Conservation (phyloP, 2,888 invertebrate genomes). For the Matsumyia berberina region DNA sequence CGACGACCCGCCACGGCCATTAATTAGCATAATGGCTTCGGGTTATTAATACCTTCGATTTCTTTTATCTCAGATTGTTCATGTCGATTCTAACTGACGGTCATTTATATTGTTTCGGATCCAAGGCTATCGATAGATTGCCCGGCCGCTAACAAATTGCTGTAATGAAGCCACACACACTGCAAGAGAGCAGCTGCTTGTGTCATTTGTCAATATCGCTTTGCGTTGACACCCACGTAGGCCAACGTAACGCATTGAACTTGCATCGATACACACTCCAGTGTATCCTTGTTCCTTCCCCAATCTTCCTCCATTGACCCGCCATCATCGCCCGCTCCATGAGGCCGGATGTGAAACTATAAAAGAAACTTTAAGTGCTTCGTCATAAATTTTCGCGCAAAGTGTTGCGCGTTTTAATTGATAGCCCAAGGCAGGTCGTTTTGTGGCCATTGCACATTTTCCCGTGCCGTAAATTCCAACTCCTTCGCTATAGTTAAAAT, state of each 20-base stretch:
- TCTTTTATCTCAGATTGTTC: conserved; percentile 57
- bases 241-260: no score
- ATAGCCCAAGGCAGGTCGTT: conserved; percentile 71
- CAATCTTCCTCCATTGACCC: conserved; percentile 40
- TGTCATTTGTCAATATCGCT: conserved; percentile 65
- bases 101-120: conserved; percentile 57
- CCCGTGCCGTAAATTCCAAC: conserved; percentile 67
- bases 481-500: conserved; percentile 73
- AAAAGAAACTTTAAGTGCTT: conserved; percentile 65
- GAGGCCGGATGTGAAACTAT: conserved; percentile 52
- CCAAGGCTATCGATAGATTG: conserved; percentile 63
- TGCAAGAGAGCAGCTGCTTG: background rate
- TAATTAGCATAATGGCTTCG: conserved; percentile 57
- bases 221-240: conserved; percentile 19
- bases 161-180: conserved; percentile 27
- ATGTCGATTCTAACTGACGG: conserved; percentile 61
- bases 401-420: conserved; percentile 71
- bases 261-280: conserved; percentile 1
- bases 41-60: conserved; percentile 60
- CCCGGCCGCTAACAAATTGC: conserved; percentile 39
- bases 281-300: background rate
- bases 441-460: conserved; percentile 70
- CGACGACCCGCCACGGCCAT: conserved; percentile 31
- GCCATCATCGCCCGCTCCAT: conserved; percentile 27
- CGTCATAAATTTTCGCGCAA: conserved; percentile 64